Percentiles rank a stretch among this genome's conserved stretches.
phyloP scores from a whole-genome alignment of 2,113 vertebrate species.

The Bambusicola thoracicus region DNA sequence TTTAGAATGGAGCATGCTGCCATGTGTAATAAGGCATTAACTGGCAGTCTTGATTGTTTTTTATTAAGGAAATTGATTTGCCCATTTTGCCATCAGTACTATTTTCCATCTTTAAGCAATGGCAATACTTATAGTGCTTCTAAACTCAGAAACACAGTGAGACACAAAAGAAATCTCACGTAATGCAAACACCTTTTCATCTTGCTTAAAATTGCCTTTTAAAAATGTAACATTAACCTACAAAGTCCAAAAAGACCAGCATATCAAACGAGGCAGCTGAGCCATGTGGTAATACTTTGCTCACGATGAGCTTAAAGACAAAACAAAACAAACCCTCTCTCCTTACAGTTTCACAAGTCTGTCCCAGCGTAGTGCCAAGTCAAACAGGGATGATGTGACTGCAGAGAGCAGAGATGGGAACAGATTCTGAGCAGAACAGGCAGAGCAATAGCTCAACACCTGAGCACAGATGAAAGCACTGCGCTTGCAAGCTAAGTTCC shows the following conservation, averaged over 20 bases:
- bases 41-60: background rate
- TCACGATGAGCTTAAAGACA: background rate
- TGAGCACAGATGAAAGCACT: background rate
- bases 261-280: conserved; percentile 30
- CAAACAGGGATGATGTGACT: conserved; percentile 11
- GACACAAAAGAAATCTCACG: background rate
- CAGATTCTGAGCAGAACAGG: conserved; percentile 13
- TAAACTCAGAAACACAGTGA: background rate
- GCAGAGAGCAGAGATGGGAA: conserved; percentile 6
- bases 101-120: background rate
- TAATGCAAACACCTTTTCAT: background rate
- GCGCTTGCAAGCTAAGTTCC: conserved; percentile 16
- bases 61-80: background rate
- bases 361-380: background rate
- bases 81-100: background rate
- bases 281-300: conserved; percentile 39
- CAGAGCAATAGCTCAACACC: conserved; percentile 6
- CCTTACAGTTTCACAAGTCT: background rate
- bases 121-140: background rate
- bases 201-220: background rate
- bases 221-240: background rate
- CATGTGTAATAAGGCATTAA: background rate
- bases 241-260: background rate
- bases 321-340: background rate
- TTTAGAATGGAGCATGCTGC: background rate